Base-by-base conservation (phyloP, 2,888 invertebrate species). In the Drosophila neotestacea region DNA sequence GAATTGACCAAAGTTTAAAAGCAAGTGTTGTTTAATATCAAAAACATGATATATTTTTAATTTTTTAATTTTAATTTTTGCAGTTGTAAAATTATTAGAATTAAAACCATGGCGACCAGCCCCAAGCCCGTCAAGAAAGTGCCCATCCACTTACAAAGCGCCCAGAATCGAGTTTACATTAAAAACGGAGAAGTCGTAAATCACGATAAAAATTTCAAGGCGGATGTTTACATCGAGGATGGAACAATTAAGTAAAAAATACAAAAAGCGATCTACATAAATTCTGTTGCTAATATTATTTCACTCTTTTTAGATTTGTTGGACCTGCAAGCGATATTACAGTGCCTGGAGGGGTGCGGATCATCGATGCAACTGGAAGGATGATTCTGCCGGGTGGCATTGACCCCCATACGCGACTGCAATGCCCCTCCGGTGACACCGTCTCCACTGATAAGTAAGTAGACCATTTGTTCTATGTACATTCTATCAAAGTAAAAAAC, bases 121-220 rank as follows among this genome's bases (percentile, higher is more conserved):
- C 92, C 95, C 85, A 96, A 97, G 81, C 97, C 97, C 79, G 97
- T 98, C 81, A 98, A 98, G 93, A 98, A 98, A 94, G 97, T 98
- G 72, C 98, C 98, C 67, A 97, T 98, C 92, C 98, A 98, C 93
- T 94, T 97, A 91, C 97, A 97, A 97, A 98, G 97, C 93, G 96
- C 97, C 61, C 97, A 97, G 92, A 98, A 97, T 92, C 96, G 98
- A 7, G 94, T 99, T 79, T 95, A 99, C 77, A 98, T 99, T 89
- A 98, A 98, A 93, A 97, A 98, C 93, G 99, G 99, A 3, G 96
- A 96, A 91, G 95, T 99, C 73, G 98, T 99, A 79, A 99, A 99
- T 93, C 98, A 98, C 87, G 98, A 99, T 93, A 94, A 94, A 36
- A 96, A 97, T 91, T 94, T 95, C 81, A 96, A 97, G 90, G 96